Conservation (phyloP, 2,888 invertebrate species). For the Trachelus troglodyta region DNA sequence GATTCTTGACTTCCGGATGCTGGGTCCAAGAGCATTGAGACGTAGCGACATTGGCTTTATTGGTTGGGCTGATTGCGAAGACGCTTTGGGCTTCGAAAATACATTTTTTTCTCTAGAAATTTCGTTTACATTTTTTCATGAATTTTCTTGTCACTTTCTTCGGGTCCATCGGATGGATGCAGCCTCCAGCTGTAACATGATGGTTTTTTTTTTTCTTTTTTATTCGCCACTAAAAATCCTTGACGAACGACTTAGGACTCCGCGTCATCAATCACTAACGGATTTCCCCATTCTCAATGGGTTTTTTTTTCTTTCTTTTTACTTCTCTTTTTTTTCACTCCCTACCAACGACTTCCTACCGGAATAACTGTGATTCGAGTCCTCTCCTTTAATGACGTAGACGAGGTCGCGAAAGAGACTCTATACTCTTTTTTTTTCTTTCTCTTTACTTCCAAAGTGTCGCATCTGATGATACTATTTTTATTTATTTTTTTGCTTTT, state of each 20-base stretch:
- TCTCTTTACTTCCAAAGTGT: background rate
- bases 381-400: background rate
- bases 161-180: background rate
- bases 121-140: no score
- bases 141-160: no score
- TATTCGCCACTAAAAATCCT: background rate
- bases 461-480: background rate
- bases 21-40: no score
- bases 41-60: no score
- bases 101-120: no score
- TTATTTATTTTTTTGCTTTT: background rate
- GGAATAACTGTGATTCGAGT: background rate
- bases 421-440: background rate
- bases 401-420: background rate
- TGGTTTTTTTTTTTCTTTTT: background rate
- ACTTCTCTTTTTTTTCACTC: background rate
- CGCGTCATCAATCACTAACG: background rate
- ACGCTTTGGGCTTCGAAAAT: no score
- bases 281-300: background rate
- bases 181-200: background rate
- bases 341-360: background rate
- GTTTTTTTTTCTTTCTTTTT: background rate
- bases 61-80: no score
- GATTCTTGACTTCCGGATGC: no score
- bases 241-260: background rate